Evolutionary conservation across 2,113 vertebrate species (phyloP).

Genomic region (Suncus etruscus): DNA sequence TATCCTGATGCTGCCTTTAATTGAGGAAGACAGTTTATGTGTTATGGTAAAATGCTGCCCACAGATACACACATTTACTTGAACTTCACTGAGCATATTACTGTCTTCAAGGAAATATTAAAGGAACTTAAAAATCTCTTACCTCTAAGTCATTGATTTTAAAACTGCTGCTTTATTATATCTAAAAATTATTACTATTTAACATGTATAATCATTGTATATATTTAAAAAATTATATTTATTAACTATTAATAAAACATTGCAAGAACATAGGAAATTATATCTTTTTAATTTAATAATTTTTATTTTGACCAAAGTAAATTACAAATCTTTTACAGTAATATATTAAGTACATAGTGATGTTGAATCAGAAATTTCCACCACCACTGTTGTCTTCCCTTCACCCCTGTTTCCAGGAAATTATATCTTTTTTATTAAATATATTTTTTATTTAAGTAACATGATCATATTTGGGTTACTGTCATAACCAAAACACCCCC

Average conservation of each 20-base stretch:
- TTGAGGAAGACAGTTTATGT: slow-evolving; percentile 58
- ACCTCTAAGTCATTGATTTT: slow-evolving; percentile 45
- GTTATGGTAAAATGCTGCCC: slow-evolving; percentile 68
- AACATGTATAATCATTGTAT: too few relatives aligned
- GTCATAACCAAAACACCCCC: too few relatives aligned
- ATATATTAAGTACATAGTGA: too few relatives aligned
- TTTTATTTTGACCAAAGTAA: too few relatives aligned
- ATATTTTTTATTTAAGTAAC: too few relatives aligned
- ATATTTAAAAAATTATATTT: too few relatives aligned
- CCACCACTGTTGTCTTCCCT: too few relatives aligned
- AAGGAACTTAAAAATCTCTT: slow-evolving; percentile 60
- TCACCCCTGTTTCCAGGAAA: too few relatives aligned
- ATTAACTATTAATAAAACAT: slow-evolving; percentile 46
- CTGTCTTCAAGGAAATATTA: slow-evolving; percentile 59
- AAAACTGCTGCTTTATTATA: slow-evolving; percentile 62
- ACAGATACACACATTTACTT: slow-evolving; percentile 58
- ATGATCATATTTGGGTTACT: too few relatives aligned
- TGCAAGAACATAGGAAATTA: slow-evolving; percentile 1
- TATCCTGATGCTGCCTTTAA: slow-evolving; percentile 31
- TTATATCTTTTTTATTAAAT: too few relatives aligned
- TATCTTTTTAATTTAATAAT: slow-evolving; percentile 27
- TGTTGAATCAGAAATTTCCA: too few relatives aligned
- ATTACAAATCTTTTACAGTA: too few relatives aligned
- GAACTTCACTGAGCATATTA: slow-evolving; percentile 44
- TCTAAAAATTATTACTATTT: slow-evolving; percentile 54